Evolutionary conservation across 2,113 vertebrate species (phyloP).

Genomic region (Athene cunicularia): DNA sequence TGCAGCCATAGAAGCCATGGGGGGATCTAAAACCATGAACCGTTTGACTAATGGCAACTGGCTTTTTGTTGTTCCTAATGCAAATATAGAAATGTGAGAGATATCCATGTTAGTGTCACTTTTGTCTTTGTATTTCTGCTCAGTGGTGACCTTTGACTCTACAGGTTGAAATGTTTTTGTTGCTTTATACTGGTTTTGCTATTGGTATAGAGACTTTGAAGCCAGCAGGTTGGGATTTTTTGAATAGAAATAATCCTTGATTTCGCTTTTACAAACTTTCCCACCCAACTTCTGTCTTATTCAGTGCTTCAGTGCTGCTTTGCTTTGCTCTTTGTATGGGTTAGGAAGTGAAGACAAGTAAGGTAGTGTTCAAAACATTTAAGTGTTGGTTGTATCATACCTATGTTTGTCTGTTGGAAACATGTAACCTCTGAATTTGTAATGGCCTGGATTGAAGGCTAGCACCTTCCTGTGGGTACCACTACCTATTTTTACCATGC

Average conservation of each 20-base stretch:
- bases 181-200: not conserved
- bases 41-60: not conserved
- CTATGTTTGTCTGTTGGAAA: not conserved
- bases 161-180: not conserved
- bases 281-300: not conserved
- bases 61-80: slow-evolving; percentile 5
- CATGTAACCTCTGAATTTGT: slow-evolving; percentile 26
- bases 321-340: not conserved
- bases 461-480: slow-evolving; percentile 20
- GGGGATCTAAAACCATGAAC: slow-evolving; percentile 25
- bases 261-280: not conserved
- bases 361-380: not conserved
- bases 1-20: not conserved
- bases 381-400: not conserved
- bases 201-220: not conserved
- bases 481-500: not conserved
- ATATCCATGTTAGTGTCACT: not conserved
- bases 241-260: not conserved
- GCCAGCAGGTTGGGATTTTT: not conserved
- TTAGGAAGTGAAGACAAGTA: slow-evolving; percentile 41
- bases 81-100: slow-evolving; percentile 20
- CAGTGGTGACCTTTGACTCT: not conserved
- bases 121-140: not conserved
- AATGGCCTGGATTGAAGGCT: slow-evolving; percentile 17
- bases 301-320: slow-evolving; percentile 2